A percentile compares a stretch with the other conserved stretches of the same genome.
Evolutionary conservation across 2,888 invertebrate genomes (phyloP).

Genomic region (Chalcosyrphus nemorum): DNA sequence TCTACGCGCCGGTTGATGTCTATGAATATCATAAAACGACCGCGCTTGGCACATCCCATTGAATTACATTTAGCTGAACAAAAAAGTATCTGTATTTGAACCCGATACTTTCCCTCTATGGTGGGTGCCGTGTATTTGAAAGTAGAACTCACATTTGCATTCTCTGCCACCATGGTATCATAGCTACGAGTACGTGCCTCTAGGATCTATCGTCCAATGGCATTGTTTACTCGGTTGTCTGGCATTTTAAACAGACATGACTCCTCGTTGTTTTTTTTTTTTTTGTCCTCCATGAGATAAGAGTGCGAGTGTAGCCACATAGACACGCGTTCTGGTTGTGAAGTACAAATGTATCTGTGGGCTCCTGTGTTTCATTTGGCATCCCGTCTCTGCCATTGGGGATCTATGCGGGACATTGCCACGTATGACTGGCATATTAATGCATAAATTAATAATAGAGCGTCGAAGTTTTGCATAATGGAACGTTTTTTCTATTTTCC

Average conservation of each 20-base stretch:
- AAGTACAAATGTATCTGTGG: background rate
- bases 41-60: background rate
- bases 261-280: slow-evolving; percentile 8
- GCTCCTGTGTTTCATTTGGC: slow-evolving; percentile 29
- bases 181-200: background rate
- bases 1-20: background rate
- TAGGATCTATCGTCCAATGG: background rate
- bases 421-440: slow-evolving; percentile 20
- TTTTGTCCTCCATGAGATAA: slow-evolving; percentile 34
- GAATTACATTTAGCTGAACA: background rate
- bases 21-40: background rate
- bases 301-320: slow-evolving; percentile 27
- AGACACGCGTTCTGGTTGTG: slow-evolving; percentile 13
- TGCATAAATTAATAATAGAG: slow-evolving; percentile 14
- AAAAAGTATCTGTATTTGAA: background rate
- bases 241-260: slow-evolving; percentile 16
- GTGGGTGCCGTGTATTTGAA: background rate
- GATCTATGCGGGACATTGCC: background rate
- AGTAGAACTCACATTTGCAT: slow-evolving; percentile 30
- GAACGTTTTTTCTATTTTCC: no score
- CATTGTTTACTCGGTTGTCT: background rate
- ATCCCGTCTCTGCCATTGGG: slow-evolving; percentile 26
- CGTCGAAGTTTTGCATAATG: no score
- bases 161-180: background rate
- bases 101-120: background rate